phyloP scores from a whole-genome alignment of 2,888 invertebrate species.

The Cryptocephalus primarius region DNA sequence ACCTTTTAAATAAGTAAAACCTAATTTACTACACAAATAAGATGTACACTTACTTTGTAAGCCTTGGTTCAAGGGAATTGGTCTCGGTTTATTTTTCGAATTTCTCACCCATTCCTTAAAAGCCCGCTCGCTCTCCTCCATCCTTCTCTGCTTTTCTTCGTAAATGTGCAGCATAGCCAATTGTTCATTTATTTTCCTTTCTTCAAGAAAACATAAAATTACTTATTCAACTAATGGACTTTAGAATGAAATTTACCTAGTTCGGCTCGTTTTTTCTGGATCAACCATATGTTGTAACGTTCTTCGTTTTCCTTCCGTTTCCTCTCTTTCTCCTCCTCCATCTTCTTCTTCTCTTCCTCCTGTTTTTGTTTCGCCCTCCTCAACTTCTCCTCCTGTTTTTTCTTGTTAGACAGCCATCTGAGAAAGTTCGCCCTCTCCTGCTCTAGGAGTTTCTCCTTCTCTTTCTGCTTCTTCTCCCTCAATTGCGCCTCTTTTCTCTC shows the following conservation, averaged over 20 bases:
- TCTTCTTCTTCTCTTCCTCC: constrained; percentile 28
- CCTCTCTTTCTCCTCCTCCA: constrained; percentile 29
- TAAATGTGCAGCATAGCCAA: constrained; percentile 36
- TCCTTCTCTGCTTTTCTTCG: constrained; percentile 43
- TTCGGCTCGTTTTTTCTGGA: constrained; percentile 46
- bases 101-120: constrained; percentile 52
- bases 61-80: constrained; percentile 50
- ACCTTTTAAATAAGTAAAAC: too few species aligned
- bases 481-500: constrained; percentile 22
- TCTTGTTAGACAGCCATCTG: constrained; percentile 40
- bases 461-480: constrained; percentile 27
- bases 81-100: constrained; percentile 51
- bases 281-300: constrained; percentile 40
- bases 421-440: constrained; percentile 36
- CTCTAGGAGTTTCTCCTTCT: constrained; percentile 30
- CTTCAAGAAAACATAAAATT: constrained; percentile 14
- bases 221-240: not conserved
- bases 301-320: constrained; percentile 25
- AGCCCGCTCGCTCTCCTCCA: constrained; percentile 45
- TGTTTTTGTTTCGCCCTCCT: constrained; percentile 36
- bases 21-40: too few species aligned
- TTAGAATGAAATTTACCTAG: constrained; percentile 37
- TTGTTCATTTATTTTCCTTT: constrained; percentile 29
- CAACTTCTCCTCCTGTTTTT: constrained; percentile 25
- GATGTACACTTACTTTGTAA: constrained; percentile 43